These are phyloP conservation scores for Spodoptera picta DNA, from an alignment of 2,888 invertebrate genomes.

Conservation along the genomic window DNA sequence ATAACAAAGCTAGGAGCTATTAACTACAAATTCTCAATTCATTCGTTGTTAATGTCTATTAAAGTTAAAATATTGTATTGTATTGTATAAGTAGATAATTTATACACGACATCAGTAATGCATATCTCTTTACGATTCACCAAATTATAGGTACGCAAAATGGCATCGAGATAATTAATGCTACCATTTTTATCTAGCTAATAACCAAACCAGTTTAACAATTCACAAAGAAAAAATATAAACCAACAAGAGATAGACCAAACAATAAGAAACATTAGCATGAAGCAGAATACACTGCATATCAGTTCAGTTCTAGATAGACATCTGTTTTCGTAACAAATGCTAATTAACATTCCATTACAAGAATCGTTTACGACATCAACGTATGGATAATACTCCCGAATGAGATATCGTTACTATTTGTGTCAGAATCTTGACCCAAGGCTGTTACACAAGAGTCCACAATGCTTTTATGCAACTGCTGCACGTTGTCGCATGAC, in stretches of 20 bases:
- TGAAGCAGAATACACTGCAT: constrained; percentile 3
- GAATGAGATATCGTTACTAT: constrained; percentile 71
- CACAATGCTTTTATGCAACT: constrained; percentile 72
- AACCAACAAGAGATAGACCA: background rate
- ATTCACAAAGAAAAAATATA: too few species aligned
- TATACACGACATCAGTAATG: too few species aligned
- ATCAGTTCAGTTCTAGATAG: constrained; percentile 23
- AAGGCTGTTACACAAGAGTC: constrained; percentile 74
- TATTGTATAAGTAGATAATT: too few species aligned
- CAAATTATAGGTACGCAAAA: too few species aligned
- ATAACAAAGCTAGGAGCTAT: too few species aligned
- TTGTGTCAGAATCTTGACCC: constrained; percentile 73
- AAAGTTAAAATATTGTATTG: too few species aligned
- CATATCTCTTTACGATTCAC: too few species aligned
- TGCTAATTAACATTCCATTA: constrained; percentile 56
- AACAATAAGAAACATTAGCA: constrained; percentile 2
- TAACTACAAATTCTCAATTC: too few species aligned
- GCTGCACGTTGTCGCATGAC: constrained; percentile 75
- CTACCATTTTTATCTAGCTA: too few species aligned
- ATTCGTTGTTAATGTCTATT: too few species aligned
- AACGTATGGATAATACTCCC: constrained; percentile 56
- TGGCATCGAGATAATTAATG: too few species aligned
- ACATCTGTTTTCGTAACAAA: constrained; percentile 35
- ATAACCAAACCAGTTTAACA: background rate
- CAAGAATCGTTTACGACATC: constrained; percentile 52